Conservation (phyloP, 2,113 vertebrate genomes). For the Labeo rohita region DNA sequence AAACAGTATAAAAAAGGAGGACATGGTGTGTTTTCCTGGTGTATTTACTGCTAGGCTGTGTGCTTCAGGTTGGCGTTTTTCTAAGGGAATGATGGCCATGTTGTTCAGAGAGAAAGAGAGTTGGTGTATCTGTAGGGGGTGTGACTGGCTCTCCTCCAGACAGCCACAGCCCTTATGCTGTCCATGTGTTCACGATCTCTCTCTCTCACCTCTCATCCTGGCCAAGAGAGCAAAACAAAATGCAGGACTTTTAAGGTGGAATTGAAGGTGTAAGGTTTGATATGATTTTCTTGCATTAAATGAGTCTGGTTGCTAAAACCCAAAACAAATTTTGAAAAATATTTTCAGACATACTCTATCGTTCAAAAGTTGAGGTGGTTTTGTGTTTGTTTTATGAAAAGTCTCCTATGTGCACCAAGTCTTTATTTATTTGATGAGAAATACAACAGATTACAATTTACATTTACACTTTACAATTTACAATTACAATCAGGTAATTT, state of each 20-base stretch:
- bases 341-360: not conserved
- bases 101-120: constrained; percentile 5
- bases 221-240: not conserved
- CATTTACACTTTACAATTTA: too few species aligned
- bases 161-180: constrained; percentile 52
- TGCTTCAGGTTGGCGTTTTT: not conserved
- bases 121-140: constrained; percentile 8
- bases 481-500: too few species aligned
- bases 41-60: not conserved
- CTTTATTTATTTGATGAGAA: too few species aligned
- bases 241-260: constrained; percentile 51
- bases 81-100: constrained; percentile 34
- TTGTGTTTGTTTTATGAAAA: not conserved
- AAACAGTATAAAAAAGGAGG: not conserved
- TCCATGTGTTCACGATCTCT: constrained; percentile 55
- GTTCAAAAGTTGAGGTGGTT: not conserved
- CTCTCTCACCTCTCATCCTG: constrained; percentile 28
- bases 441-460: too few species aligned
- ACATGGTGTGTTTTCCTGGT: constrained; percentile 7
- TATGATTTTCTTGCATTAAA: not conserved
- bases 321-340: not conserved
- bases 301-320: not conserved
- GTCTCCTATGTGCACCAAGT: too few species aligned
- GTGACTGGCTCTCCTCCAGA: constrained; percentile 53
- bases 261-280: not conserved